phyloP scores from a whole-genome alignment of 2,888 invertebrate species.

The Parascotia fuliginaria region DNA sequence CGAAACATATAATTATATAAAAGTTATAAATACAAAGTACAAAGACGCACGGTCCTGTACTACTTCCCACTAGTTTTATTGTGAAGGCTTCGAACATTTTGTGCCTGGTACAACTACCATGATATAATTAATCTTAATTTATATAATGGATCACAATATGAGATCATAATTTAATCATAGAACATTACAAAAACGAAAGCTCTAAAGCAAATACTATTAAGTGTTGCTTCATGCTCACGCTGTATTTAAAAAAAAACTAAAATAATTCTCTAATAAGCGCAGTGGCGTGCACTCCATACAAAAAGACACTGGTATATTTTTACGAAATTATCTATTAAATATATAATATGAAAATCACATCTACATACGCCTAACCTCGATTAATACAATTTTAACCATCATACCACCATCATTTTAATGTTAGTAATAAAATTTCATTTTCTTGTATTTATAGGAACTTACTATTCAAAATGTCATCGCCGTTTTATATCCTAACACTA shows the following conservation, averaged over 20 bases:
- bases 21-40: constrained; percentile 25
- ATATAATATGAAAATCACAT: too few relatives aligned
- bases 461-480: too few relatives aligned
- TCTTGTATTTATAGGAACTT: too few relatives aligned
- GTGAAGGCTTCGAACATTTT: constrained; percentile 15
- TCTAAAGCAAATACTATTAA: neutral
- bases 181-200: constrained; percentile 1
- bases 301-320: too few relatives aligned
- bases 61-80: constrained; percentile 34
- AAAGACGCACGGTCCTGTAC: constrained; percentile 17
- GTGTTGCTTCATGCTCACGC: constrained; percentile 1
- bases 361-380: too few relatives aligned
- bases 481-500: too few relatives aligned
- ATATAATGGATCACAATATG: constrained; percentile 38
- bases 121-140: constrained; percentile 32
- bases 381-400: too few relatives aligned
- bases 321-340: too few relatives aligned
- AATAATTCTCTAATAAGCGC: neutral
- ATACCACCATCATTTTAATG: too few relatives aligned
- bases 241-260: constrained; percentile 4
- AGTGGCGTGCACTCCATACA: too few relatives aligned
- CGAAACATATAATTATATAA: constrained; percentile 27
- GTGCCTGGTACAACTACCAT: constrained; percentile 12
- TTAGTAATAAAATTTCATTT: too few relatives aligned
- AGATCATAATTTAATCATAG: constrained; percentile 30